Evolutionary conservation across 2,797 vertebrate species (phyloP).

Genomic region (Takifugu rubripes): DNA sequence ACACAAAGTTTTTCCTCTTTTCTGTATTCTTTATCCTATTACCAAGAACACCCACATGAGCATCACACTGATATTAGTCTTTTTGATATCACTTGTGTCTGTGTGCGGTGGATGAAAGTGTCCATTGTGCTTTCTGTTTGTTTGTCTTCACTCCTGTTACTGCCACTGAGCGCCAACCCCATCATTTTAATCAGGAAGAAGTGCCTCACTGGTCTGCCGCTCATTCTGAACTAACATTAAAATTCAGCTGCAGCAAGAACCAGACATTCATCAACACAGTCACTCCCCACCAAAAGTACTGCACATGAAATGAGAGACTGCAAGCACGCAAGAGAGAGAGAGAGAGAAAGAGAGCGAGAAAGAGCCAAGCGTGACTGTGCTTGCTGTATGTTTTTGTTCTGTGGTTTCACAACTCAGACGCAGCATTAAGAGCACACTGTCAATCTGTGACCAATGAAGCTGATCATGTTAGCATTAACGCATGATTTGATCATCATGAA

Average conservation of each 20-base stretch:
- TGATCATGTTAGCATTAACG: conserved; percentile 31
- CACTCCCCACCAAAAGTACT: conserved; percentile 40
- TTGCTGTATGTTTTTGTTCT: conserved; percentile 71
- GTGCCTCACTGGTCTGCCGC: conserved; percentile 16
- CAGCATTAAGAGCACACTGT: conserved; percentile 74
- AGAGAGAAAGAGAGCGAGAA: conserved; percentile 51
- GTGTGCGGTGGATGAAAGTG: no score
- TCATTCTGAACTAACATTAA: conserved; percentile 28
- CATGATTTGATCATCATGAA: conserved; percentile 62
- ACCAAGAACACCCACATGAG: neutral
- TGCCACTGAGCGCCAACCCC: conserved; percentile 1
- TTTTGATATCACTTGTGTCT: neutral
- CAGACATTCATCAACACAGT: conserved; percentile 36
- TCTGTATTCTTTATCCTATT: neutral
- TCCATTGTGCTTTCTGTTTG: conserved; percentile 12
- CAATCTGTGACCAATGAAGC: conserved; percentile 31
- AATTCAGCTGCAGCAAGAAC: conserved; percentile 23
- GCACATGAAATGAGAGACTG: conserved; percentile 46
- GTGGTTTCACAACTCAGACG: conserved; percentile 73
- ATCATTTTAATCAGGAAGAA: conserved; percentile 22
- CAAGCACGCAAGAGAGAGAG: conserved; percentile 30
- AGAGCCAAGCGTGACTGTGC: conserved; percentile 70
- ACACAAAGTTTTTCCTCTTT: neutral
- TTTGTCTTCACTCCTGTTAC: conserved; percentile 13
- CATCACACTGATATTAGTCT: neutral